Base-by-base conservation (phyloP, 2,888 invertebrate species). In the Chrysopilus asiliformis region DNA sequence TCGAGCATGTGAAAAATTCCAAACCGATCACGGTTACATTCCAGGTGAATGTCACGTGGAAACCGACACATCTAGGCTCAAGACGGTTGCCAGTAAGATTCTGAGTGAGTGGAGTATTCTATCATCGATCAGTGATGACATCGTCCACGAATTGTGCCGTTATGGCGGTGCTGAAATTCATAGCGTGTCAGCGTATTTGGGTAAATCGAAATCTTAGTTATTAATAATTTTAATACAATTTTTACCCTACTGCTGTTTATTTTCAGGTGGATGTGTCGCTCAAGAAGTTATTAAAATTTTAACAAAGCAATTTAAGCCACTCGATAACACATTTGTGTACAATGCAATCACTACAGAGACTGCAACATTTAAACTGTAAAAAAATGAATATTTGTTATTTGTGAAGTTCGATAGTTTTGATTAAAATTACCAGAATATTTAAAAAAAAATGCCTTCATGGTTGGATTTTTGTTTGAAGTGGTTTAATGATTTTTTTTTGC, bases 281-380 rank as follows among this genome's bases (percentile, higher is more conserved):
- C 97, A 98, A 55, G 97, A 97, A 68, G 79, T 80, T 4, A 90
- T 95, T 45, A 98, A 98, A 68, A 68, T 98, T 39, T 73, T 95
- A 37, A 97, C 97, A 3, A 77, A 79, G 53, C 98, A 98, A 67
- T 98, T 93, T 64, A 85, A 90, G 53, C 97, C 97, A 24, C 72
- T 98, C 38, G 80, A 94, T 63, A 95, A 97, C 64, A 90, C 89
- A 0, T 86, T 89, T 60, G 78, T 98, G 48, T 94, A 91, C 65
- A 94, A 97, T 68, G 94, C 85, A 33, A 85, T 90, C 48, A 82
- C 82, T 41, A 84, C 87, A 36, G 85, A 80, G 47, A 82, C 87
- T 36, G 76, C 76, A 30, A 81, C 83, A 32, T 86, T 84, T 61
- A 76, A 73, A 53, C 72, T 89, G 57, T 87, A 71, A 72, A 17